Evolutionary conservation across 2,797 vertebrate species (phyloP), one percentile per base, ranked within the genome.

Genomic region (Lepidocolaptes lacrymiger): DNA sequence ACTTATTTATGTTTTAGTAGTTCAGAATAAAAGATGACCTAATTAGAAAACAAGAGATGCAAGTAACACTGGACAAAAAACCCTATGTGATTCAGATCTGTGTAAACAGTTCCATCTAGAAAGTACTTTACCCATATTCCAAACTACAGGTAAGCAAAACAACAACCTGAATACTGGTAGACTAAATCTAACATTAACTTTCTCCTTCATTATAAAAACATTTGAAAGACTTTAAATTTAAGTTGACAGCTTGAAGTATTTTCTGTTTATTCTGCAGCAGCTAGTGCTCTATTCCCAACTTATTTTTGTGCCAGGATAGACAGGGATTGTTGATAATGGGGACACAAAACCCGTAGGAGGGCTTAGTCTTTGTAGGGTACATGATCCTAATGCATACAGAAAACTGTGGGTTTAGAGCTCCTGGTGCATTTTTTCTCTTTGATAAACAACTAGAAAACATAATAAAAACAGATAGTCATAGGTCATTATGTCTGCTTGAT

Each of bases 241-340:
- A 59, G 39, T 61, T 79, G 78, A 79, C 52, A 87, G 37, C 8
- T 34, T 54, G 56, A 85, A 36, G 9, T 73, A 67, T 85, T 78
- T 91, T 82, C 44, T 91, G 59, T 32, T 74, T 66, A 64, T 93
- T 94, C 46, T 75, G 43, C 61, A 85, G 21, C 56, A 99, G 98
- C 98, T 80, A 98, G 97, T 64, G 98, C 98, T 90, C 98, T 98
- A 68, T 98, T 98, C 23, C 97, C 97, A 1, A 94, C 98, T 79
- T 99, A 98, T 94, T 99, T 99, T 36, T 98, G 98, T 59, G 98
- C 98, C 58, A 93, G 98, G 52, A 98, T 97, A 55, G 98, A 99
- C 93, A 97, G 96, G 22, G 98, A 97, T 7, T 99, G 98, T 95
- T 98, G 99, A 88, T 98, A 98, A 55, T 98, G 98, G 98, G 98